A percentile compares a stretch with the other conserved stretches of the same genome.
Evolutionary conservation across 1,140 invertebrate species (phyloP).

Genomic region (Drosophila aff.): DNA sequence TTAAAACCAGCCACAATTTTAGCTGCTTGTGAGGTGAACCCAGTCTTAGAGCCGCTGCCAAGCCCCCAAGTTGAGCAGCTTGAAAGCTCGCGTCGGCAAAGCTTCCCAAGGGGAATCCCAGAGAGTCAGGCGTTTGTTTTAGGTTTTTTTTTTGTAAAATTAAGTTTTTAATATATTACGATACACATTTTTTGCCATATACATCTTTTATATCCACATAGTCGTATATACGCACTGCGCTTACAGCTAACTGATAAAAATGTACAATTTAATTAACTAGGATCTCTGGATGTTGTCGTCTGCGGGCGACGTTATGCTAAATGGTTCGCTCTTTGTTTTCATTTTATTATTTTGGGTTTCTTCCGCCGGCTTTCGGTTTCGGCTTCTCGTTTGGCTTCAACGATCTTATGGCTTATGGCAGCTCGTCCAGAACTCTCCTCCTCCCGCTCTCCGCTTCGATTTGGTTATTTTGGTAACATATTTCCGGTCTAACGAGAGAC

Average conservation of each 20-base stretch:
- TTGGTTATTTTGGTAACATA: constrained; percentile 42
- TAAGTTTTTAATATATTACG: constrained; percentile 81
- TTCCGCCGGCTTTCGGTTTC: constrained; percentile 21
- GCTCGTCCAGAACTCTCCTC: constrained; percentile 38
- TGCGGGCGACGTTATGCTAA: constrained; percentile 28
- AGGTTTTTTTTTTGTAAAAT: constrained; percentile 66
- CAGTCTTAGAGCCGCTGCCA: constrained; percentile 41
- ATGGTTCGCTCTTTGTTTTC: constrained; percentile 35
- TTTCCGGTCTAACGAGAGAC: constrained; percentile 12
- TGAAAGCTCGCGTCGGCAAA: constrained; percentile 5
- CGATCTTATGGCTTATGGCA: constrained; percentile 45
- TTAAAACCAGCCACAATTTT: not conserved
- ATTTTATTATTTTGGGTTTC: constrained; percentile 23
- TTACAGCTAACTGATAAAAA: constrained; percentile 79
- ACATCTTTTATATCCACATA: constrained; percentile 58
- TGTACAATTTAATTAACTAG: constrained; percentile 83
- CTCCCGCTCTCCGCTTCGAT: not conserved
- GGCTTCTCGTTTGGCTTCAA: constrained; percentile 47
- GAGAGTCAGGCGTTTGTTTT: not conserved
- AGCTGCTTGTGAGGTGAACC: not conserved
- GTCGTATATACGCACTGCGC: constrained; percentile 56
- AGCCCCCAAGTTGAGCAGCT: constrained; percentile 14
- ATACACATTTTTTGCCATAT: constrained; percentile 79
- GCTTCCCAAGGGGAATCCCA: constrained; percentile 5
- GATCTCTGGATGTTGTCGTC: constrained; percentile 59